Conservation (phyloP, 2,797 vertebrate species). For the Anguilla megastoma region DNA sequence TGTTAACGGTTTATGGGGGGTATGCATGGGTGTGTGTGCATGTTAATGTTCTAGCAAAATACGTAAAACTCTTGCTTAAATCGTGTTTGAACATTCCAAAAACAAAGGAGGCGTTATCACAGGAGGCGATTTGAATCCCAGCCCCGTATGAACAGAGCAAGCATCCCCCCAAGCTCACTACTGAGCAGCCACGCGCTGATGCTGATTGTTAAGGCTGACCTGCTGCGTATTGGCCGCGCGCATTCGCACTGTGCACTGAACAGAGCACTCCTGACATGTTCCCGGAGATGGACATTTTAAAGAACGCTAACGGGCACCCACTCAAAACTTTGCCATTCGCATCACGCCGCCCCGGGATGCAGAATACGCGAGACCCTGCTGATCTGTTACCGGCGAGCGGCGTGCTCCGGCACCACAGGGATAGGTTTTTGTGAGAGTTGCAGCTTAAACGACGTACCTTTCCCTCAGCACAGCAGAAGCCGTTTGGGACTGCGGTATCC, state of each 20-base stretch:
- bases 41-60: slow-evolving; percentile 43
- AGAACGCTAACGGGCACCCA: slow-evolving; percentile 19
- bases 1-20: too few species aligned
- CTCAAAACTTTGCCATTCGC: slow-evolving; percentile 27
- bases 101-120: not conserved
- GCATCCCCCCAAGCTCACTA: slow-evolving; percentile 31
- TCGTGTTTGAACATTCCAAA: slow-evolving; percentile 46
- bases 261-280: slow-evolving; percentile 23
- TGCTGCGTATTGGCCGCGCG: slow-evolving; percentile 29
- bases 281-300: slow-evolving; percentile 37
- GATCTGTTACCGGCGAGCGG: slow-evolving; percentile 49
- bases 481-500: slow-evolving; percentile 64
- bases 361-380: slow-evolving; percentile 43
- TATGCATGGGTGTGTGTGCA: not conserved
- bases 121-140: slow-evolving; percentile 40
- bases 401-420: slow-evolving; percentile 40
- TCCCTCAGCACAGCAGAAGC: slow-evolving; percentile 53
- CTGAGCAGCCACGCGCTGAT: slow-evolving; percentile 15
- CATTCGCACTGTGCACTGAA: slow-evolving; percentile 5
- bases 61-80: slow-evolving; percentile 52
- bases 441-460: slow-evolving; percentile 57
- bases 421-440: slow-evolving; percentile 48
- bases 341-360: slow-evolving; percentile 38
- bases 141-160: slow-evolving; percentile 33
- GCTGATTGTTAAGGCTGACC: slow-evolving; percentile 2